phyloP scores from a whole-genome alignment of 1,140 invertebrate species.

The Prorops nasuta region DNA sequence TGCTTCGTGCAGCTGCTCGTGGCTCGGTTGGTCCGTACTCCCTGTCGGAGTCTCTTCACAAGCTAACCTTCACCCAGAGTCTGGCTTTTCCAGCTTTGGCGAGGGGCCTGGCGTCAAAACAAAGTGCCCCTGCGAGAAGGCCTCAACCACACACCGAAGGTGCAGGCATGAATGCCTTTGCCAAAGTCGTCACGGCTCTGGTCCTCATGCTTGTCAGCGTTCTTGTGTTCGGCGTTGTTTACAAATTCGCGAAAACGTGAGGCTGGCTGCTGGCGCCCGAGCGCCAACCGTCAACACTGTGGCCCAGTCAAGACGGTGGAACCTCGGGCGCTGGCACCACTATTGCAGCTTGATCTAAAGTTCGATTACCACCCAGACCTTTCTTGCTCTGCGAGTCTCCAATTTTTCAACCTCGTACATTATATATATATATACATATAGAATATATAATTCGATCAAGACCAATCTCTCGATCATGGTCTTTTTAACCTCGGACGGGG shows the following conservation, averaged over 20 bases:
- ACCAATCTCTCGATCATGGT: no score
- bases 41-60: slow-evolving; percentile 70
- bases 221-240: slow-evolving; percentile 72
- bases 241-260: slow-evolving; percentile 76
- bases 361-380: background rate
- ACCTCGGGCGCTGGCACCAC: slow-evolving; percentile 21
- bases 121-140: slow-evolving; percentile 60
- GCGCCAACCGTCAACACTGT: slow-evolving; percentile 26
- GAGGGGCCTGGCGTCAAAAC: slow-evolving; percentile 66
- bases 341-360: slow-evolving; percentile 16
- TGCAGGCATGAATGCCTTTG: slow-evolving; percentile 68
- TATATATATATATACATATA: no score
- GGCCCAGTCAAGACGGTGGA: slow-evolving; percentile 13
- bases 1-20: slow-evolving; percentile 66
- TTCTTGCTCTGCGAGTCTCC: background rate
- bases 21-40: slow-evolving; percentile 73
- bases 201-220: slow-evolving; percentile 70
- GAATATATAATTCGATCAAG: no score
- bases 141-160: slow-evolving; percentile 63
- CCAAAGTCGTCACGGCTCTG: slow-evolving; percentile 70
- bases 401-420: background rate
- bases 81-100: slow-evolving; percentile 72
- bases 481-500: no score
- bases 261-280: slow-evolving; percentile 69
- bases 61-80: slow-evolving; percentile 74